Percentiles rank a stretch among this genome's conserved stretches.
These are phyloP conservation scores for Xenops minutus DNA, from an alignment of 2,797 vertebrate genomes.

Conservation along the genomic window DNA sequence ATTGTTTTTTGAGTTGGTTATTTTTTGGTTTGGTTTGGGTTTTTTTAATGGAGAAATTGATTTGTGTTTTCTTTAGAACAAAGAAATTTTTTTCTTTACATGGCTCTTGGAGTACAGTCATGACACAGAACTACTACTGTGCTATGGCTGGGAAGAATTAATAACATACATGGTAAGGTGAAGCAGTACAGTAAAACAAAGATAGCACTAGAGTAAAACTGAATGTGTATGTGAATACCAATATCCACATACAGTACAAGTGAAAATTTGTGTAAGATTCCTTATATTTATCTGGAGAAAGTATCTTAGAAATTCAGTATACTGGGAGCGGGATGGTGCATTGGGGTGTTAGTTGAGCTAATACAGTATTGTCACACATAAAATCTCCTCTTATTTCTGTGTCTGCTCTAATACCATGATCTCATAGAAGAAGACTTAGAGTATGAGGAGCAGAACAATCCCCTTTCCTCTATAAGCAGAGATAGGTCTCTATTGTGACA, in stretches of 20 bases:
- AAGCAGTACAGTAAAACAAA: background rate
- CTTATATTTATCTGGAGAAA: background rate
- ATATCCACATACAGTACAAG: background rate
- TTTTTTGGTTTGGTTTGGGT: background rate
- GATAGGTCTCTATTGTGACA: background rate
- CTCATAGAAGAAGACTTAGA: background rate
- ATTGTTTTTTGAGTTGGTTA: background rate
- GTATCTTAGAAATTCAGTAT: background rate
- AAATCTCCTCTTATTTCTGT: background rate
- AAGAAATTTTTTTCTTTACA: background rate
- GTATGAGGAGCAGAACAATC: background rate
- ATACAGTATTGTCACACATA: background rate
- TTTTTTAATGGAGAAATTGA: background rate
- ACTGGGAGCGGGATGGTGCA: accelerated
- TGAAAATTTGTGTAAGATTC: background rate
- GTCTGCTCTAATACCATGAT: background rate
- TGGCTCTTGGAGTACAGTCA: background rate
- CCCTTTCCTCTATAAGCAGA: background rate
- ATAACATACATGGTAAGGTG: background rate
- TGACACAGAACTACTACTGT: background rate
- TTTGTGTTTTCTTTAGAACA: background rate
- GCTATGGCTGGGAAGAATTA: background rate
- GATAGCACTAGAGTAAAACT: background rate
- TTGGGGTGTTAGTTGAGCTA: background rate
- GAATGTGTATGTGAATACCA: background rate